phyloP scores from a whole-genome alignment of 2,888 invertebrate genomes.

The Halictus ligatus region DNA sequence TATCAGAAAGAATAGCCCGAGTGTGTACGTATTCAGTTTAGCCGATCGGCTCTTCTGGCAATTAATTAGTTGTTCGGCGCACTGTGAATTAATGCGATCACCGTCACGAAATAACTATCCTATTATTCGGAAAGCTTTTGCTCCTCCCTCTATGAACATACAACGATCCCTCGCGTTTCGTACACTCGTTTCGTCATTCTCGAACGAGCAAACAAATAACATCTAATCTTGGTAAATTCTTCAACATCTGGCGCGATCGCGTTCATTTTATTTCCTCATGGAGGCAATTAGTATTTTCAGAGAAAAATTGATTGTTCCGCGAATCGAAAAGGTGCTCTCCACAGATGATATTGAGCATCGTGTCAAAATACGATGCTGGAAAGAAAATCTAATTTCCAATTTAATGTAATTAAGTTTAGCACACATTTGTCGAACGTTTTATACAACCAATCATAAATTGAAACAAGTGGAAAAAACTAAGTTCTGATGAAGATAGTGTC shows the following conservation, averaged over 20 bases:
- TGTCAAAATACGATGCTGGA: not conserved
- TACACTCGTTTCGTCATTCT: not conserved
- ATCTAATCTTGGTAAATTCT: not conserved
- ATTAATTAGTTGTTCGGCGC: not conserved
- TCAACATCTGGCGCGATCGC: not conserved
- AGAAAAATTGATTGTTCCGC: not conserved
- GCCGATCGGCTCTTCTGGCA: not conserved
- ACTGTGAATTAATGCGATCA: not conserved
- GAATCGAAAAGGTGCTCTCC: not conserved
- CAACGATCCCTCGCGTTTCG: not conserved
- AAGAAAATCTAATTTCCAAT: not conserved
- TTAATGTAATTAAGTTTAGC: too few relatives aligned
- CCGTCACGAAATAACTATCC: not conserved
- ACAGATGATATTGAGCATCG: not conserved
- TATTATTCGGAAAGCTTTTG: not conserved
- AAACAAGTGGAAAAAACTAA: not conserved
- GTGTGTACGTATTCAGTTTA: not conserved
- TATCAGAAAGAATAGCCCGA: constrained; percentile 4
- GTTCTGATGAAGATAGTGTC: too few relatives aligned
- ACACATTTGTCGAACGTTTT: not conserved
- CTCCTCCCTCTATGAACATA: not conserved
- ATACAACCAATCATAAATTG: not conserved
- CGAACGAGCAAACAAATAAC: not conserved
- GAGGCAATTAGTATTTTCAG: not conserved
- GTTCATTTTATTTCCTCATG: not conserved